These are phyloP conservation scores for Pollimyrus isidori DNA, from an alignment of 2,113 vertebrate genomes.

Conservation along the genomic window DNA sequence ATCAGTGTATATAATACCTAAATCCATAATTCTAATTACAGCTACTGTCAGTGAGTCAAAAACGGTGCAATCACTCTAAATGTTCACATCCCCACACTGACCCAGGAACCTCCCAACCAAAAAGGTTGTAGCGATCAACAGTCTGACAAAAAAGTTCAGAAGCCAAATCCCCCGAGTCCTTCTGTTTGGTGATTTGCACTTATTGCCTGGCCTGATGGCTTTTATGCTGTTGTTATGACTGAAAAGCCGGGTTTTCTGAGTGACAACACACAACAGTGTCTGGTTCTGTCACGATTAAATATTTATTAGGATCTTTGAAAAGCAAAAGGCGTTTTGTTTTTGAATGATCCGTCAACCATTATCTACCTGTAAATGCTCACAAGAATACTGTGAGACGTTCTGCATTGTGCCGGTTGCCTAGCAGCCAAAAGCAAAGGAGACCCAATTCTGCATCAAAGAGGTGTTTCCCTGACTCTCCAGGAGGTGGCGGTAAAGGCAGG, in stretches of 20 bases:
- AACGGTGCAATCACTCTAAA: not conserved
- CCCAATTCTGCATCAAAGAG: not conserved
- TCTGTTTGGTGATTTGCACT: not conserved
- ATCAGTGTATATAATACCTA: not conserved
- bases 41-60: not conserved
- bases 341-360: not conserved
- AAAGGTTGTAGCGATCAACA: not conserved
- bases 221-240: not conserved
- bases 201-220: not conserved
- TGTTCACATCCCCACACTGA: not conserved
- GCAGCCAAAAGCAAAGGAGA: not conserved
- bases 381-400: not conserved
- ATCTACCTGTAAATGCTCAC: slow-evolving; percentile 8
- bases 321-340: not conserved
- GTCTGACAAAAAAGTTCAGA: not conserved
- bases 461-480: not conserved
- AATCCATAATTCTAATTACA: not conserved
- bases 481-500: not conserved
- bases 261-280: not conserved
- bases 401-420: no score
- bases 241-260: not conserved
- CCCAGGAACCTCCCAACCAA: not conserved
- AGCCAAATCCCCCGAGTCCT: not conserved
- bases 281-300: not conserved
- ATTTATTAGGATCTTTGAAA: not conserved